phyloP scores from a whole-genome alignment of 2,797 vertebrate species.

The Bovichtus diacanthus region DNA sequence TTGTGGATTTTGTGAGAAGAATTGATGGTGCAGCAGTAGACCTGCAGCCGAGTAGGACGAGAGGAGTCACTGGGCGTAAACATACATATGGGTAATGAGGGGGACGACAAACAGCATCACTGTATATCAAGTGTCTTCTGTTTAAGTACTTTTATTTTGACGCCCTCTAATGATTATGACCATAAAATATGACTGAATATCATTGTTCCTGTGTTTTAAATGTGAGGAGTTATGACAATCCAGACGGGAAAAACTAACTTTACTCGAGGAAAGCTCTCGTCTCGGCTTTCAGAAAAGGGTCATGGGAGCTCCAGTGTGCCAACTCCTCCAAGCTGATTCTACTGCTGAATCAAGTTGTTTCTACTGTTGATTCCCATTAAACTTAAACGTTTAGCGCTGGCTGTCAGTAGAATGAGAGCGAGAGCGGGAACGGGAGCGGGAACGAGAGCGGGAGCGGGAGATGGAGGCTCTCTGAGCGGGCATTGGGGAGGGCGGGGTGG shows the following conservation, averaged over 20 bases:
- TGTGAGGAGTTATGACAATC: slow-evolving; percentile 15
- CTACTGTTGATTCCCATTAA: neutral
- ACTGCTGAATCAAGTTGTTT: slow-evolving; percentile 20
- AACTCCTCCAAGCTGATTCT: slow-evolving; percentile 20
- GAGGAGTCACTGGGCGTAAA: neutral
- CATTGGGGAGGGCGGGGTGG: slow-evolving; percentile 66
- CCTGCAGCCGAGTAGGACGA: neutral
- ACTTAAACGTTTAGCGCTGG: slow-evolving; percentile 86
- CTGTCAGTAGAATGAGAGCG: slow-evolving; percentile 90
- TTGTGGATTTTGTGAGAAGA: neutral
- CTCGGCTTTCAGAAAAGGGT: slow-evolving; percentile 25
- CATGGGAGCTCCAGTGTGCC: slow-evolving; percentile 17
- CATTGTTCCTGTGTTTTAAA: slow-evolving; percentile 11
- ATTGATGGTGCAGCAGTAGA: neutral
- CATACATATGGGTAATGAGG: neutral
- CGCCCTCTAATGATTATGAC: neutral
- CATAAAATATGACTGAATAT: neutral
- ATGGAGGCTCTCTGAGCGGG: slow-evolving; percentile 76
- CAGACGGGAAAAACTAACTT: slow-evolving; percentile 14
- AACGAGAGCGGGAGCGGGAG: slow-evolving; percentile 76
- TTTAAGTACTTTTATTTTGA: neutral
- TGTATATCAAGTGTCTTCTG: neutral
- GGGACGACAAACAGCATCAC: neutral
- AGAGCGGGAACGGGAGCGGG: slow-evolving; percentile 78
- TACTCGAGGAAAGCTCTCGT: neutral